Base-by-base conservation (phyloP, 2,113 vertebrate genomes). In the Erythrocercus mccallii region DNA sequence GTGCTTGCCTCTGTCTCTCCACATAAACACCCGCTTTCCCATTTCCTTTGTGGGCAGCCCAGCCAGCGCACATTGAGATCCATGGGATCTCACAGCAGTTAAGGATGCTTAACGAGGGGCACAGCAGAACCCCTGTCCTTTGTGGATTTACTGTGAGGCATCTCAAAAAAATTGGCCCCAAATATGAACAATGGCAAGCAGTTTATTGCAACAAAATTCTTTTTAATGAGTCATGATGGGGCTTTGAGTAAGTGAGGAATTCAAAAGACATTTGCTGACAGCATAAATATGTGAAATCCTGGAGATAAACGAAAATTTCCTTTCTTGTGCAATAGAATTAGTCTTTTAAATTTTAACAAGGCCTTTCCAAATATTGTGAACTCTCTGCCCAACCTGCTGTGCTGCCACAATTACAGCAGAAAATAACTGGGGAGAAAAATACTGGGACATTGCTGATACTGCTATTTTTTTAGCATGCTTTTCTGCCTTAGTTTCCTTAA, bases 321-420 rank as follows among this genome's bases (percentile, higher is more conserved):
- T 85, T 87, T 84, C 74, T 95, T 97, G 70, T 61, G 91, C 78
- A 95, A 95, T 65, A 91, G 80, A 88, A 88, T 14, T n/a, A 31
- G 54, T 37, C 60, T 81, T 88, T 70, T 88, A 81, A 91, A 95
- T 80, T 69, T 72, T 77, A 87, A 85, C 78, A 35, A 86, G 50
- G 35, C 25, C 48, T 92, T 95, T 88, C 62, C 95, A 94, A 95
- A 94, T 82, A 88, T 66, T 92, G 76, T 9, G 30, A 76, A 69
- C 23, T 60, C 40, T 23, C 15, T 9, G 71, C 50, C 35, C 37
- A 87, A n/a, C 38, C 70, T 47, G 23, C 74, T 82, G 53, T 28
- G 62, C 42, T 91, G 33, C 45, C 50, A 80, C 73, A 90, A 65
- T 70, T 78, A 72, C 65, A 76, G 30, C 66, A 80, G 70, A 92